phyloP scores from a whole-genome alignment of 2,797 vertebrate genomes.

The Alfaro cultratus region DNA sequence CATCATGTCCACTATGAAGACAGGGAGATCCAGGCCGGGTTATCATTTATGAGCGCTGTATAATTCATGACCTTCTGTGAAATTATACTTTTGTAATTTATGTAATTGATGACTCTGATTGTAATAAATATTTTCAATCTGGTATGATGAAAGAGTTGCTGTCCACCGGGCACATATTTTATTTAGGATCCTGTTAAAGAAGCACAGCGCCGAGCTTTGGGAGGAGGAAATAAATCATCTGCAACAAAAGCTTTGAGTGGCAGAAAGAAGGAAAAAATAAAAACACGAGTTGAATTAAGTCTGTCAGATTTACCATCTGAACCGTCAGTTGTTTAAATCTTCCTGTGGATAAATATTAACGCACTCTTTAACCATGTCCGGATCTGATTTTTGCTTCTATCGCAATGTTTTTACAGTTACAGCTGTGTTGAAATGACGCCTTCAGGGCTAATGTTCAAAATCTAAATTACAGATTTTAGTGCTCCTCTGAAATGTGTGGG shows the following conservation, averaged over 20 bases:
- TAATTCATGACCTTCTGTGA: slow-evolving; percentile 38
- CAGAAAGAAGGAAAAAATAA: neutral
- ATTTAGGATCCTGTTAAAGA: slow-evolving; percentile 28
- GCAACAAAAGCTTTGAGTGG: neutral
- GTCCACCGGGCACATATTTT: slow-evolving; percentile 41
- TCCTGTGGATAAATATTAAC: neutral
- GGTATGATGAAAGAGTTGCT: slow-evolving; percentile 22
- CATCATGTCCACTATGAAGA: slow-evolving; percentile 1
- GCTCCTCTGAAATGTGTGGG: neutral
- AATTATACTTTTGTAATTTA: slow-evolving; percentile 31
- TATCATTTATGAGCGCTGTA: slow-evolving; percentile 31
- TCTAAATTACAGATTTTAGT: slow-evolving; percentile 15
- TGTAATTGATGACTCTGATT: slow-evolving; percentile 29
- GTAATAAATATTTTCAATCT: slow-evolving; percentile 47
- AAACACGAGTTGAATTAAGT: neutral
- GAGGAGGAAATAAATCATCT: neutral
- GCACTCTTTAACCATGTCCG: neutral
- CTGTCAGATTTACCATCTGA: slow-evolving; percentile 4
- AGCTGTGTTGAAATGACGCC: neutral
- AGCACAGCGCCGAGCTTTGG: neutral
- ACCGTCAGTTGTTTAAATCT: neutral
- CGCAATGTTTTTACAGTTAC: neutral
- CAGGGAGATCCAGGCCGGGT: neutral
- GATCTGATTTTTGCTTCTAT: neutral
- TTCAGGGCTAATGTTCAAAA: neutral